These are phyloP conservation scores for Danio albolineatus DNA, from an alignment of 2,797 vertebrate species.

Conservation along the genomic window DNA sequence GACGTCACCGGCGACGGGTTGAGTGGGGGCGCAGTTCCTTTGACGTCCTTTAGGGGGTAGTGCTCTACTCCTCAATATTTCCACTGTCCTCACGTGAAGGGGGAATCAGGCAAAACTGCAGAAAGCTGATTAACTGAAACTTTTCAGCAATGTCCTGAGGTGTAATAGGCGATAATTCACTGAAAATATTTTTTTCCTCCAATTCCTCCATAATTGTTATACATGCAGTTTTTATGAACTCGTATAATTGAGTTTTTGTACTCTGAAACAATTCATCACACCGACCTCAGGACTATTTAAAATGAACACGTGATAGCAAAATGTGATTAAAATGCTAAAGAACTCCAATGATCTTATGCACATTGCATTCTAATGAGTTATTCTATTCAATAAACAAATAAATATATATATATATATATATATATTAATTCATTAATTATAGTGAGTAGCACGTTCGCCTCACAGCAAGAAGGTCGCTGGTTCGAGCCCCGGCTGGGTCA, in stretches of 20 bases:
- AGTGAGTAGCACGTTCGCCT: too few relatives aligned
- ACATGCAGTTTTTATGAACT: slow-evolving; percentile 25
- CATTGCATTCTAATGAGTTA: not conserved
- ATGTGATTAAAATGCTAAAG: not conserved
- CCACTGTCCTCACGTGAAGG: too few relatives aligned
- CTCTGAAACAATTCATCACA: slow-evolving; percentile 7
- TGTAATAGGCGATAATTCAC: not conserved
- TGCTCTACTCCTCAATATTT: not conserved
- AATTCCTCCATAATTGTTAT: not conserved
- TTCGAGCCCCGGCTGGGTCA: too few relatives aligned
- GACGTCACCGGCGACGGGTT: slow-evolving; percentile 72
- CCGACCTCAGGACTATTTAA: not conserved
- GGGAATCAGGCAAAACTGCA: not conserved
- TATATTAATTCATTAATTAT: too few relatives aligned
- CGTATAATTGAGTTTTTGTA: slow-evolving; percentile 9
- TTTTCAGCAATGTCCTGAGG: not conserved
- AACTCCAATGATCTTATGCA: not conserved
- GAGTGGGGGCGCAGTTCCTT: slow-evolving; percentile 52
- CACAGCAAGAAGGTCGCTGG: too few relatives aligned
- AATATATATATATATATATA: too few relatives aligned
- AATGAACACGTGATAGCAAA: not conserved
- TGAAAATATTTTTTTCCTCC: not conserved
- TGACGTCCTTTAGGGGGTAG: slow-evolving; percentile 12
- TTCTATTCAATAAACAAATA: not conserved
- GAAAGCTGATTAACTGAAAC: too few relatives aligned